Evolutionary conservation across 2,113 vertebrate species (phyloP).

Genomic region (Stigmatopora argus): DNA sequence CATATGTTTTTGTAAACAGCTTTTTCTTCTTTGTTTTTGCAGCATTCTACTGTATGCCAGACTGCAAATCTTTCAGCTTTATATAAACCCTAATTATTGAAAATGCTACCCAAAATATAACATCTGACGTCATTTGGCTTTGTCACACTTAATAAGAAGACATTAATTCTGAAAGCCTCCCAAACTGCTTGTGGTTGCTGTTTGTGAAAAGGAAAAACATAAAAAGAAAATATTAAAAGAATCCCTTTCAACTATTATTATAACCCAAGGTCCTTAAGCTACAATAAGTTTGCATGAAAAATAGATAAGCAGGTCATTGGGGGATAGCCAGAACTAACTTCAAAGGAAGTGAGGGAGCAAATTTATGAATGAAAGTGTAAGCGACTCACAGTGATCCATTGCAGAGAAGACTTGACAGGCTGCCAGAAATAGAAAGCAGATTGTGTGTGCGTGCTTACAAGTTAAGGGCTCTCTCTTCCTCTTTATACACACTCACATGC

Average conservation of each 20-base stretch:
- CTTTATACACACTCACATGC: neutral
- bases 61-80: neutral
- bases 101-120: neutral
- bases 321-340: constrained; percentile 18
- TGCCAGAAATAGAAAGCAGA: constrained; percentile 53
- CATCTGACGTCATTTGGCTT: neutral
- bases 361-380: constrained; percentile 59
- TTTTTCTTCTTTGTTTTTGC: too few species aligned
- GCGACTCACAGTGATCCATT: constrained; percentile 19
- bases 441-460: constrained; percentile 13
- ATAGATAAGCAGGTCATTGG: constrained; percentile 16
- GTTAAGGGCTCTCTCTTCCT: neutral
- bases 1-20: too few species aligned
- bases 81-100: neutral
- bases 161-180: neutral
- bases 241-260: neutral
- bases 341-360: constrained; percentile 15
- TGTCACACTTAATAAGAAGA: neutral
- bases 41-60: too few species aligned
- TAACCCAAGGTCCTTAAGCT: constrained; percentile 13
- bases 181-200: neutral
- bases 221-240: neutral
- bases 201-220: neutral
- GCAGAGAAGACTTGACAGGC: constrained; percentile 40
- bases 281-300: constrained; percentile 10